Evolutionary conservation across 2,113 vertebrate genomes (phyloP), one percentile per base, ranked within the genome.

Genomic region (Oxyruncus cristatus): DNA sequence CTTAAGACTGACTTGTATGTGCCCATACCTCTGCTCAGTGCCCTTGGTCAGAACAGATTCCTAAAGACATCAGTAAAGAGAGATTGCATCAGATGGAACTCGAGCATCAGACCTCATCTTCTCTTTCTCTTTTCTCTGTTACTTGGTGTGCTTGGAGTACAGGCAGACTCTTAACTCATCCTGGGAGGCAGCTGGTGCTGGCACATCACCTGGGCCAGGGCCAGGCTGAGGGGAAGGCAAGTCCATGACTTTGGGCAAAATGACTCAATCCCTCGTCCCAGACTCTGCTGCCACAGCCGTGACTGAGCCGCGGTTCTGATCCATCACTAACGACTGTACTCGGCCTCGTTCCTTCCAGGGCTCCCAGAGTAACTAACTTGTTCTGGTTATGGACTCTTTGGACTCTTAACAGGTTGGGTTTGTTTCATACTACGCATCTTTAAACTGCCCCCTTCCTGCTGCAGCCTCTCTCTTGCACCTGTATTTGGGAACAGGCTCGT

Each of bases 21-120:
- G 92, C 86, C 95, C 92, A 39, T 26, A 73, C 73, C 68, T 91
- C 89, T 94, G 86, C 85, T 94, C 86, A 66, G 84, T 76, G 62
- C 66, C 63, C 74, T 46, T 12, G 70, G 58, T n/a, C 56, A 89
- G 62, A 55, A 85, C 73, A 82, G 91, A 7, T 61, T 53, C 26
- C 67, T 91, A 87, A 84, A 92, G 74, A 63, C 79, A n/a, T 71
- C 75, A 41, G 83, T 80, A 87, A 91, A 85, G 80, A 80, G 67
- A 74, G 67, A 41, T 55, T 63, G 76, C 79, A 74, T 67, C 65
- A 59, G 71, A 50, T 20, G 49, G 87, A 91, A 72, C 55, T 80
- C 6, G 2, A 87, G 82, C 63, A 49, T 80, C 84, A 50, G 91
- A 83, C 66, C 68, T 93, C 79, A 46, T 47, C 63, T 49, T 92